Evolutionary conservation across 2,888 invertebrate species (phyloP).

Genomic region (Pristionchus arcanus): DNA sequence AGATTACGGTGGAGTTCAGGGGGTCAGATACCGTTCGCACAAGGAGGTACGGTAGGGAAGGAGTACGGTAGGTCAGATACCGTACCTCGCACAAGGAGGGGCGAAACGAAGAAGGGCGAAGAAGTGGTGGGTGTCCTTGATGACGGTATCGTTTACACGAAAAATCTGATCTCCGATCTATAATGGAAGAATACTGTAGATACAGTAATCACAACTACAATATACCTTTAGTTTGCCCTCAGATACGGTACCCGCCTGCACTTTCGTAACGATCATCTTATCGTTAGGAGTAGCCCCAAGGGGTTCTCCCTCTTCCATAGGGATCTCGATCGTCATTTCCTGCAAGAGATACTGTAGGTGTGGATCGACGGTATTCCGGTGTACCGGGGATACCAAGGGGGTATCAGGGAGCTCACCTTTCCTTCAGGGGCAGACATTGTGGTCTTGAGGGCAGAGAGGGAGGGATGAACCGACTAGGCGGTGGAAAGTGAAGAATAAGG

Average conservation of each 20-base stretch:
- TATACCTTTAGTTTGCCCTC: constrained; percentile 72
- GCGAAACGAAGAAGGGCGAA: constrained; percentile 64
- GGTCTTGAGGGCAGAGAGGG: neutral
- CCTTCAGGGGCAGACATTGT: constrained; percentile 13
- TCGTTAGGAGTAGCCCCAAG: constrained; percentile 65
- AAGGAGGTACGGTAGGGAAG: neutral
- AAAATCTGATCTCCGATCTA: constrained; percentile 65
- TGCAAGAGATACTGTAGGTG: constrained; percentile 33
- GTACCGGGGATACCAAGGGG: neutral
- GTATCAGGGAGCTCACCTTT: neutral
- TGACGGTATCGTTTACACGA: constrained; percentile 60
- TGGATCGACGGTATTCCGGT: neutral
- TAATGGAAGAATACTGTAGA: constrained; percentile 2
- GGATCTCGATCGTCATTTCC: constrained; percentile 66
- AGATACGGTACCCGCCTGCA: constrained; percentile 71
- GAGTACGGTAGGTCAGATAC: no score
- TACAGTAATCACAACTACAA: neutral
- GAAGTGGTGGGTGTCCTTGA: constrained; percentile 64
- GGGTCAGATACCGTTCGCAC: neutral
- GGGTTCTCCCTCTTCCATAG: constrained; percentile 74
- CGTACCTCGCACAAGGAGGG: constrained; percentile 56
- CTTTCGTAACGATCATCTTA: constrained; percentile 73
- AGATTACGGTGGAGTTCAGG: no score
- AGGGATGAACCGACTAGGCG: constrained; percentile 2
- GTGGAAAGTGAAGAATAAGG: neutral